Evolutionary conservation across 2,113 vertebrate species (phyloP), one percentile per base, ranked within the genome.

Genomic region (Gasterosteus nipponicus): DNA sequence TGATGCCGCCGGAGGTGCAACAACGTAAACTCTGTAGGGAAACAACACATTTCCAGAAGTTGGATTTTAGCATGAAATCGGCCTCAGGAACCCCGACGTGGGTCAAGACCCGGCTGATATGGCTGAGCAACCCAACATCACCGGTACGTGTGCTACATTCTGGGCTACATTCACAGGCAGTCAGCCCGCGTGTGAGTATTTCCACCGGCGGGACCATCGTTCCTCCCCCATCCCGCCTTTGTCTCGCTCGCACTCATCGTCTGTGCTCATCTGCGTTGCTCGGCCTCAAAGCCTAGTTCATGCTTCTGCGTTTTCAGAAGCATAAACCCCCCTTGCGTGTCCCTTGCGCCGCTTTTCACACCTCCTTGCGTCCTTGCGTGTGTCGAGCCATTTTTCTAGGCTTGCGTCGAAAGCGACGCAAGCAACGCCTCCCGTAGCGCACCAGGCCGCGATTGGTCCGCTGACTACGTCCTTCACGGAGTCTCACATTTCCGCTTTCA

Each of bases 241-340:
- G 78, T 87, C 86, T 82, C 69, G 14, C 69, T 72, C 67, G 59
- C 39, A 22, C 70, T 81, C 80, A 76, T 86, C 78, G 71, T 57
- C 75, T 68, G 63, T 44, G 62, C 47, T 70, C 64, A 87, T 86
- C 77, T 74, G 67, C 81, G 72, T 77, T 73, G 67, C 61, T 53
- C 73, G 7, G 31, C 47, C 22, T 26, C 22, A 26, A 26, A 26
- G 22, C 22, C 22, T 26, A 26, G 22, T 26, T 26, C 1, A 26
- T 26, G 22, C 22, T 26, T 26, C 22, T 26, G 22, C 22, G 22
- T 26, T 26, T 26, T 26, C 22, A 26, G 22, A 26, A n/a, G n/a
- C n/a, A n/a, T n/a, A n/a, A n/a, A 26, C 22, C 22, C 22, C 22
- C 22, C 22, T 26, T 26, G 22, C 22, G 22, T 26, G 22, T 26